A percentile compares a stretch with the other conserved stretches of the same genome.
These are phyloP conservation scores for Microcebus jonahi DNA, from an alignment of 2,113 vertebrate species.

Conservation along the genomic window DNA sequence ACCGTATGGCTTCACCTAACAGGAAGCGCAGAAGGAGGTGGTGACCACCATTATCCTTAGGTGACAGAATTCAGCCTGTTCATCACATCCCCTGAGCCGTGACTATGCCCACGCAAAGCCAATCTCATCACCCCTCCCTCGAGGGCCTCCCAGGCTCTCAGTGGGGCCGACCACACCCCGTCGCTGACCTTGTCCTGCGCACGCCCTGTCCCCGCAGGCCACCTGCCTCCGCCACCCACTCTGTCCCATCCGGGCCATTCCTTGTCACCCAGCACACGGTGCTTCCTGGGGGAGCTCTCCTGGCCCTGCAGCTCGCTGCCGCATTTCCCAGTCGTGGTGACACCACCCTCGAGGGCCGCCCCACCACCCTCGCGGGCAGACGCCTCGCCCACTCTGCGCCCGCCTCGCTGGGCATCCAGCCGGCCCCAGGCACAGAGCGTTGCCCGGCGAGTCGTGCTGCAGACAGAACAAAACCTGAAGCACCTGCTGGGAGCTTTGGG, in stretches of 20 bases:
- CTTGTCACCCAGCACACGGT: background rate
- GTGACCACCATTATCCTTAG: background rate
- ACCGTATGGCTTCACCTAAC: background rate
- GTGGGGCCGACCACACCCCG: background rate
- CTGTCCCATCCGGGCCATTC: background rate
- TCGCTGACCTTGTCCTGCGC: background rate
- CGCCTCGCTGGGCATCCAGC: background rate
- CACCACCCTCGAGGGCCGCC: background rate
- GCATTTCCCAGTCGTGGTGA: background rate
- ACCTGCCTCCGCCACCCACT: background rate
- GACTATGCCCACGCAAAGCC: background rate
- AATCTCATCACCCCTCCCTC: background rate
- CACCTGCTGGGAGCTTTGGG: background rate
- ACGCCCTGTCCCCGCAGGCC: no score
- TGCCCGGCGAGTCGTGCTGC: accelerated
- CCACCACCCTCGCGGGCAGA: accelerated
- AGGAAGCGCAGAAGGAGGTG: background rate
- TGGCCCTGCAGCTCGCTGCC: accelerated
- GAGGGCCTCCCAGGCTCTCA: background rate
- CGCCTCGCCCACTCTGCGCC: background rate
- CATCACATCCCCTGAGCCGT: background rate
- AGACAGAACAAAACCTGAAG: background rate
- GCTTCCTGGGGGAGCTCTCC: background rate
- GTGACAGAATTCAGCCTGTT: background rate
- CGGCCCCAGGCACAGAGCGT: no score